phyloP scores from a whole-genome alignment of 2,113 vertebrate species.

The Poeciliopsis turrubarensis region DNA sequence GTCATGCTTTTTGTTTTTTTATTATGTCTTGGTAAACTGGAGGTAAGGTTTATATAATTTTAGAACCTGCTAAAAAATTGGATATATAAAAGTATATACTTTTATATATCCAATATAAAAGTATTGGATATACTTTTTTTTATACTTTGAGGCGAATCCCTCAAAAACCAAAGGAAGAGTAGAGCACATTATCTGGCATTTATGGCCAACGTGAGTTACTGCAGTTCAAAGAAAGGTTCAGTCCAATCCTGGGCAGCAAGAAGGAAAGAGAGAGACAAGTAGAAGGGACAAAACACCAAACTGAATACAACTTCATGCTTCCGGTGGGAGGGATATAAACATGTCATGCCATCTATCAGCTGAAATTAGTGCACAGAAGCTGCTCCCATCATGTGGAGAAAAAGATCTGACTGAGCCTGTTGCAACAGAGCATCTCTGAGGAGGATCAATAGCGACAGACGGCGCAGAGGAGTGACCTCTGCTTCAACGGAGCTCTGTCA shows the following conservation, averaged over 20 bases:
- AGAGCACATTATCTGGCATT: neutral
- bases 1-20: neutral
- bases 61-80: neutral
- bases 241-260: neutral
- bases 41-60: neutral
- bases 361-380: neutral
- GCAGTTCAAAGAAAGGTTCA: neutral
- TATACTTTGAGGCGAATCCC: neutral
- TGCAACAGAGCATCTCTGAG: conserved; percentile 45
- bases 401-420: conserved; percentile 42
- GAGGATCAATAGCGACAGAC: conserved; percentile 54
- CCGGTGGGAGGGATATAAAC: neutral
- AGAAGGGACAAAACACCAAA: neutral
- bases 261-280: neutral
- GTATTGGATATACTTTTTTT: no score
- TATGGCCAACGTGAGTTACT: neutral
- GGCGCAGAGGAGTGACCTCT: conserved; percentile 34
- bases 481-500: conserved; percentile 36
- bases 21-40: neutral
- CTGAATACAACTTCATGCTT: neutral
- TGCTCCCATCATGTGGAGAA: conserved; percentile 27
- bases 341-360: conserved; percentile 4
- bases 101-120: no score
- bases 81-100: no score
- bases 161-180: neutral